A percentile compares a stretch with the other conserved stretches of the same genome.
Conservation (phyloP, 2,888 invertebrate genomes). For the Dryocosmus kuriphilus region DNA sequence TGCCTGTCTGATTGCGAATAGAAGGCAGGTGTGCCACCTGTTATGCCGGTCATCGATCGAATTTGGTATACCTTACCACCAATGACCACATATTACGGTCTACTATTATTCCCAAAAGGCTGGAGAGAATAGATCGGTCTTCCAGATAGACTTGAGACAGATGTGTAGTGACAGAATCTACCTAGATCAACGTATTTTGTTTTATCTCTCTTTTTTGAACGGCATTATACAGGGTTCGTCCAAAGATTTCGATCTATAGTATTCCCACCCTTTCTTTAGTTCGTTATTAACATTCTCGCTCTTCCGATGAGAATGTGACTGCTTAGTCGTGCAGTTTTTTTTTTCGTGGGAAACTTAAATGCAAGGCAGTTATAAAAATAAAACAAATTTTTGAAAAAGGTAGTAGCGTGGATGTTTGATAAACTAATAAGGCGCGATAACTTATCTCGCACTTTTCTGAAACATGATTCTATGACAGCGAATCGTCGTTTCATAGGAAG, state of each 20-base stretch:
- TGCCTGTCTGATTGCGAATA: constrained; percentile 51
- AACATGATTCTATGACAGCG: too few relatives aligned
- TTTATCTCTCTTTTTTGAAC: constrained; percentile 40
- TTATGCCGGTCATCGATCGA: constrained; percentile 49
- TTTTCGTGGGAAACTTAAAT: background rate
- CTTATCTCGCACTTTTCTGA: too few relatives aligned
- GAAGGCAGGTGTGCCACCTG: constrained; percentile 58
- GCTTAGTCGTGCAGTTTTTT: background rate
- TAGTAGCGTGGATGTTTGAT: too few relatives aligned
- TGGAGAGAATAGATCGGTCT: constrained; percentile 13
- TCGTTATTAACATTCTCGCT: constrained; percentile 4
- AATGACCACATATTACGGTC: constrained; percentile 28
- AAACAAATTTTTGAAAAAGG: too few relatives aligned
- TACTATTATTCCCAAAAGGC: constrained; percentile 12
- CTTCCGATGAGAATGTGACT: background rate
- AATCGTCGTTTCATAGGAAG: too few relatives aligned
- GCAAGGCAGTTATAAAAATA: too few relatives aligned
- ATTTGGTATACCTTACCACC: background rate
- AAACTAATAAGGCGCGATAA: background rate
- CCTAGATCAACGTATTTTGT: constrained; percentile 5
- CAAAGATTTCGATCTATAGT: background rate
- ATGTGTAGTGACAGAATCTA: constrained; percentile 25
- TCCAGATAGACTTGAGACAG: background rate
- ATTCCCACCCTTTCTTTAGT: background rate
- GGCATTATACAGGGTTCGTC: background rate